These are phyloP conservation scores for Eufriesea mexicana DNA, from an alignment of 1,140 invertebrate genomes.

Conservation along the genomic window DNA sequence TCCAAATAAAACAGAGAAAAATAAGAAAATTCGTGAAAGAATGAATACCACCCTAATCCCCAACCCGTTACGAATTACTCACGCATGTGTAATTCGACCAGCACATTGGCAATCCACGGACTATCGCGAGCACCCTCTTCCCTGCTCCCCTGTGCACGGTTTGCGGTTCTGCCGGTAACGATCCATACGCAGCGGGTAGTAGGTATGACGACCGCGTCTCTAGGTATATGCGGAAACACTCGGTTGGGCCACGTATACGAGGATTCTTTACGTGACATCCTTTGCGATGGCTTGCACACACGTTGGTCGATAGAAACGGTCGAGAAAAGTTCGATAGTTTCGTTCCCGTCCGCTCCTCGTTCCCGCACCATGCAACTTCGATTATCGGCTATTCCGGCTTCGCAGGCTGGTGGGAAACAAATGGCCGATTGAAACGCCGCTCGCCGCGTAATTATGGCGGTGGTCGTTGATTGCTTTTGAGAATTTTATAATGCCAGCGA, in stretches of 20 bases:
- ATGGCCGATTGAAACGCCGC: not conserved
- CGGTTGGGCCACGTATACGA: constrained; percentile 81
- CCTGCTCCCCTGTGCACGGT: not conserved
- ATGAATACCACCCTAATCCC: no score
- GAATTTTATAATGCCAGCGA: not conserved
- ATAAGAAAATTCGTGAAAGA: no score
- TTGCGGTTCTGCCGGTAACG: constrained; percentile 6
- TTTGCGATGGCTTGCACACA: constrained; percentile 24
- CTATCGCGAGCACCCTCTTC: not conserved
- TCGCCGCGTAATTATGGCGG: not conserved
- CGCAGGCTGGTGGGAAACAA: not conserved
- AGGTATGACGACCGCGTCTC: constrained; percentile 60
- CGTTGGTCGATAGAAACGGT: constrained; percentile 21
- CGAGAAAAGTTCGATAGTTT: constrained; percentile 16
- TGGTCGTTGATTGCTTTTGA: not conserved
- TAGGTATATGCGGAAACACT: constrained; percentile 78
- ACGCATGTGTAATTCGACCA: no score
- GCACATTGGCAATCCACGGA: not conserved
- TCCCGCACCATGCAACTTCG: not conserved
- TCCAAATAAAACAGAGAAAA: no score
- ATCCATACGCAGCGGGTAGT: constrained; percentile 35
- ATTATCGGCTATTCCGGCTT: not conserved
- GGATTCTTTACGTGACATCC: constrained; percentile 59
- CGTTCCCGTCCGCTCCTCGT: not conserved
- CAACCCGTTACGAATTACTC: no score